Evolutionary conservation across 2,113 vertebrate species (phyloP).

Genomic region (Mesoclemmys tuberculata): DNA sequence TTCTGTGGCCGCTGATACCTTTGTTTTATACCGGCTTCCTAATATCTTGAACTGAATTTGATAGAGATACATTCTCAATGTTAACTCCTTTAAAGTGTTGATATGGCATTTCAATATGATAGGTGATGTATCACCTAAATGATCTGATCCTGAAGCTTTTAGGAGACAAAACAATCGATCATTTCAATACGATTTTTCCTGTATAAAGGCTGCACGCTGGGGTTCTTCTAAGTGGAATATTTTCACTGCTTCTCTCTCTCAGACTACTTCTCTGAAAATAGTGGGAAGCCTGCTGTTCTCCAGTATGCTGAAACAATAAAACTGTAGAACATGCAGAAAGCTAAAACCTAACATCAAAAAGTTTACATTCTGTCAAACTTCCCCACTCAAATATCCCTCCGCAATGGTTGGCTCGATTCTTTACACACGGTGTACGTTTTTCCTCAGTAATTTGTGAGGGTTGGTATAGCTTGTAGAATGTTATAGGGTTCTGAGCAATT

Average conservation of each 20-base stretch:
- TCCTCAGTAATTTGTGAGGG: neutral
- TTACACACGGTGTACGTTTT: neutral
- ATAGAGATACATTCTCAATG: neutral
- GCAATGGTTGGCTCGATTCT: neutral
- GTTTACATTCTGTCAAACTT: neutral
- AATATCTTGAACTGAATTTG: neutral
- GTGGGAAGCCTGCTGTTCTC: neutral
- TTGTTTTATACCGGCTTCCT: neutral
- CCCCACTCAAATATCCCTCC: neutral
- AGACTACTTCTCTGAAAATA: neutral
- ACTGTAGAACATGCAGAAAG: constrained; percentile 7
- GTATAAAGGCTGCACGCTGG: neutral
- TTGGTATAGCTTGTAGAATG: neutral
- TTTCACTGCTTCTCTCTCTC: neutral
- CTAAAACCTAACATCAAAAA: neutral
- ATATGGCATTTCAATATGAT: neutral
- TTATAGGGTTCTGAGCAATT: neutral
- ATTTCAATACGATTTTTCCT: neutral
- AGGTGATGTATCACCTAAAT: neutral
- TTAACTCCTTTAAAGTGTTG: neutral
- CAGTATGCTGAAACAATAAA: neutral
- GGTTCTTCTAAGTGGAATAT: neutral
- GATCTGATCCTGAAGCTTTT: neutral
- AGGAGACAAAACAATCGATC: neutral
- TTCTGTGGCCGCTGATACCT: neutral